phyloP scores from a whole-genome alignment of 2,797 vertebrate genomes.

The Pseudochromis fuscus region DNA sequence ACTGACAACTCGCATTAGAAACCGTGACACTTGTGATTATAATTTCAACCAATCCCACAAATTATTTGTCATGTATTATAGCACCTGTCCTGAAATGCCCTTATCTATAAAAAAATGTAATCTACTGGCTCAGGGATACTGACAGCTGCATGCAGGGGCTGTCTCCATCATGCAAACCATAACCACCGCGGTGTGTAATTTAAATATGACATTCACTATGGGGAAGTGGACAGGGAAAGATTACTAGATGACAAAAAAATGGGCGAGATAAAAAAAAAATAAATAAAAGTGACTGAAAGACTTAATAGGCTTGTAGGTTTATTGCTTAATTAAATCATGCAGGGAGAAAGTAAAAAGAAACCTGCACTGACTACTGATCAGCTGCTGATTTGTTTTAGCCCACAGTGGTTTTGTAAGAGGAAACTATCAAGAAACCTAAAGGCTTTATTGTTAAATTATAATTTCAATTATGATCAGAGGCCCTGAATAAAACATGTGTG shows the following conservation, averaged over 20 bases:
- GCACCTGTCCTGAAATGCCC: not conserved
- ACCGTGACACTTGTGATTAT: constrained; percentile 18
- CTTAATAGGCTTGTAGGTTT: constrained; percentile 34
- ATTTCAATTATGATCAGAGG: constrained; percentile 9
- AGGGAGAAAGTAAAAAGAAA: constrained; percentile 18
- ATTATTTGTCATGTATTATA: constrained; percentile 9
- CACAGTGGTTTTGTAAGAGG: constrained; percentile 17
- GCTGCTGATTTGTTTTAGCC: constrained; percentile 31
- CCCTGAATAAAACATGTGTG: constrained; percentile 19
- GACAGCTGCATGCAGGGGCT: not conserved
- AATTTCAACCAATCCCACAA: not conserved
- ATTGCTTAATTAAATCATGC: constrained; percentile 48
- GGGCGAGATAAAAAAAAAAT: constrained; percentile 18
- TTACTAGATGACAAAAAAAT: constrained; percentile 8
- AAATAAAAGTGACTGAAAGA: constrained; percentile 9
- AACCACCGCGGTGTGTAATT: constrained; percentile 54
- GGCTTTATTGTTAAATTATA: constrained; percentile 12
- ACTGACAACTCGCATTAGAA: not conserved
- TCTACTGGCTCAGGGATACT: not conserved
- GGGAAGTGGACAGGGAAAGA: constrained; percentile 20
- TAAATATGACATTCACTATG: constrained; percentile 29
- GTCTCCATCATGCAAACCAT: constrained; percentile 13
- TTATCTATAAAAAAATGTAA: not conserved
- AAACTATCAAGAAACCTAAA: constrained; percentile 5
- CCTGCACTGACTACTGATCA: constrained; percentile 60